Base-by-base conservation (phyloP, 92 coral and sea anemone genomes). In the Muricea muricata region DNA sequence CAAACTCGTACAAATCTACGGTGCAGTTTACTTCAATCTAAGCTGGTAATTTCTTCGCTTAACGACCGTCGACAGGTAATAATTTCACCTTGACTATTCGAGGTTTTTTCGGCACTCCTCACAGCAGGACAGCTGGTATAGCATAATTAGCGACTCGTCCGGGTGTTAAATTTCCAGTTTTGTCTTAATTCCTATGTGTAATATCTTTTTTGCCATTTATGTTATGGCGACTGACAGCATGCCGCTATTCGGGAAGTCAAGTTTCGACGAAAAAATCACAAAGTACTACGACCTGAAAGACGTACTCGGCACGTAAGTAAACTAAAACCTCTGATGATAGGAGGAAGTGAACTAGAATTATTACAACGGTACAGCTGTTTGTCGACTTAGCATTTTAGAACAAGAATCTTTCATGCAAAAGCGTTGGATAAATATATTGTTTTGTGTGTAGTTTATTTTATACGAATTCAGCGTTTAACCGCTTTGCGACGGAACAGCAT, bases 171-270 rank as follows among this genome's bases (percentile, higher is more conserved):
- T 63, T 63, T 63, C 70, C 13, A 2, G 15, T 33, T 42, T 15
- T 29, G 11, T 70, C 18, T n/a, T 47, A 42, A 4, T 42, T 4
- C 46, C 10, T 75, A 52, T 75, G 33, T 42, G 21, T 63, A 28
- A 63, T 63, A 28, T 63, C 37, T 55, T 47, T 75, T 50, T 57
- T 45, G 42, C 65, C 41, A 30, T 72, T 35, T 26, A 6, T 63
- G 52, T 32, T 6, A 78, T 78, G 83, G 46, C 61, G 6, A 25
- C 70, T 34, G 30, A 32, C 93, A 96, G 99, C 71, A 96, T 94
- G 98, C 99, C 99, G 77, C 93, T 96, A 61, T 96, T 96, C 56
- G 99, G 99, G 65, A 96, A 96, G 84, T 88, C 93, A 89, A 96
- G 90, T 82, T 96, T 96, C 69, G 99, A 96, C 88, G 99, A 96